Evolutionary conservation across 2,888 invertebrate species (phyloP), one percentile per base, ranked within the genome.

Genomic region (Vanessa cardui): DNA sequence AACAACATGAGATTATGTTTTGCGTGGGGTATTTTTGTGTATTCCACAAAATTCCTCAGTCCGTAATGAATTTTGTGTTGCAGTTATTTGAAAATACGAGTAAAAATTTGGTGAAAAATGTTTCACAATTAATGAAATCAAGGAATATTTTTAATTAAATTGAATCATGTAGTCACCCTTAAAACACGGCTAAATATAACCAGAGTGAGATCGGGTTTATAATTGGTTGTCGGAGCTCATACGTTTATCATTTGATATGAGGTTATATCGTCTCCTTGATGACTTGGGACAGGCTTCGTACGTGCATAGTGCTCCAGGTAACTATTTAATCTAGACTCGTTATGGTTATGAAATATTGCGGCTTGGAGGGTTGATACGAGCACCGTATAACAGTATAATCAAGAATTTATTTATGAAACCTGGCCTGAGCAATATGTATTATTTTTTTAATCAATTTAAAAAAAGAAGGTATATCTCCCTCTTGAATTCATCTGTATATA

Each of bases 241-340:
- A 74, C 77, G 76, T 79, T 76, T 78, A 78, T 79, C 79, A 77
- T 79, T 76, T 79, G 75, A 76, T 77, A 76, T 72, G 73, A 74
- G 68, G 76, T 75, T 75, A 77, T 78, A 76, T 76, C 79, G 74
- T 66, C 74, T 70, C 71, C 72, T 71, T 72, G 67, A 73, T 70
- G 72, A 72, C 73, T 69, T 58, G 68, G 72, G 70, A 66, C 67
- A 67, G 64, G 67, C 69, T 61, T 33, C 62, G 64, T 66, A 66
- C 69, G 66, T 68, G 66, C 59, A 61, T 64, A 56, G 58, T 64
- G 60, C 64, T 72, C 44, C 66, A 72, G 68, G 68, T 68, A 72
- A 67, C 67, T 68, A 65, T 65, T 64, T 66, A 63, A 70, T 72
- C 70, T 70, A 54, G 52, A 52, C 68, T 70, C 70, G 68, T 71